Percentiles rank a stretch among this genome's conserved stretches.
Evolutionary conservation across 1,140 invertebrate genomes (phyloP).

Genomic region (Elymnias hypermnestra): DNA sequence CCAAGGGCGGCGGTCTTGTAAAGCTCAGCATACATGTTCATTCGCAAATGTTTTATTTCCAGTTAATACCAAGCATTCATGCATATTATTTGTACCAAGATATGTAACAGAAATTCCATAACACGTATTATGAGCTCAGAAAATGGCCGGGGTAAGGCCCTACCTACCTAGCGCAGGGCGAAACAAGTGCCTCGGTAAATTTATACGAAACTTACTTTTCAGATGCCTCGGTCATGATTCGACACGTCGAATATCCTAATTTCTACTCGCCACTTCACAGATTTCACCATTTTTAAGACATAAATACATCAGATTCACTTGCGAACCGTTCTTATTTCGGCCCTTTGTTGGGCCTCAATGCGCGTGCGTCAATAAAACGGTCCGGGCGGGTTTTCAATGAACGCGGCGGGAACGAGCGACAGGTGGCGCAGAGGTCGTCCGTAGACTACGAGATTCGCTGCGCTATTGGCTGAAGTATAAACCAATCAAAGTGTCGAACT

Average conservation of each 20-base stretch:
- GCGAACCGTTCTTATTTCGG: constrained; percentile 65
- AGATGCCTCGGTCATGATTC: constrained; percentile 86
- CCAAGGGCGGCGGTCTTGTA: constrained; percentile 62
- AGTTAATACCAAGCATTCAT: constrained; percentile 9
- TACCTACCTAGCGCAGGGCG: constrained; percentile 59
- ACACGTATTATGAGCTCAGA: constrained; percentile 45
- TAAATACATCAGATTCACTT: constrained; percentile 80
- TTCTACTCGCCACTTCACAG: constrained; percentile 80
- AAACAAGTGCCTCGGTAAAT: constrained; percentile 42
- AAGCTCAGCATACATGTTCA: constrained; percentile 27
- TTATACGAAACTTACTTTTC: constrained; percentile 80
- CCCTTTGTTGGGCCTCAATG: constrained; percentile 72
- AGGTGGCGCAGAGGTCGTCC: constrained; percentile 61
- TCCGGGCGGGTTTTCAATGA: constrained; percentile 71
- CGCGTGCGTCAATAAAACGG: constrained; percentile 69
- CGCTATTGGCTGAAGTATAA: constrained; percentile 42
- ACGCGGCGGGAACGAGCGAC: constrained; percentile 50
- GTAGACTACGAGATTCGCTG: constrained; percentile 26
- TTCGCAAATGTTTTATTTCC: constrained; percentile 16
- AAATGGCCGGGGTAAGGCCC: constrained; percentile 71
- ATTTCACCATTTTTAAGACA: constrained; percentile 83
- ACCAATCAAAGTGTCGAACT: constrained; percentile 40
- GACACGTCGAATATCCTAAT: constrained; percentile 83
- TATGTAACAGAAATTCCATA: constrained; percentile 36
- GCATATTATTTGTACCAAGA: constrained; percentile 6